Base-by-base conservation (phyloP, 2,888 invertebrate genomes). In the Lobophora halterata region DNA sequence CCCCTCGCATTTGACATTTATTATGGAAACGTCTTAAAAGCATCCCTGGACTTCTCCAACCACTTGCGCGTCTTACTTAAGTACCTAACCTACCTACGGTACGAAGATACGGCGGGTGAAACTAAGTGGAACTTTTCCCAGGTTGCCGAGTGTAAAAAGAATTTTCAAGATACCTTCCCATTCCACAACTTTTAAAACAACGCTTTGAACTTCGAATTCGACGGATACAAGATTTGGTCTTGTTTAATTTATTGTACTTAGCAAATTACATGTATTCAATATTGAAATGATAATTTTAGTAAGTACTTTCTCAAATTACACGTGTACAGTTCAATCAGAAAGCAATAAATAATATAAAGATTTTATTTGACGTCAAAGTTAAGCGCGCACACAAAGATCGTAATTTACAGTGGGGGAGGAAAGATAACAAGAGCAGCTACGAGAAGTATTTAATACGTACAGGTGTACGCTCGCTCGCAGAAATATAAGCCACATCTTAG, bases 81-180 rank as follows among this genome's bases (percentile, higher is more conserved):
- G 62, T 67, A n/a, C n/a, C n/a, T n/a, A n/a, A n/a, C n/a, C n/a
- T n/a, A n/a, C n/a, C n/a, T n/a, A 76, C 73, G 72, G 68, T 71
- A 68, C 72, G 68, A 61, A 66, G 68, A 62, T n/a, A n/a, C 64
- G 67, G 58, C 71, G 66, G 61, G 66, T 65, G 70, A 76, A 83
- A 80, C 82, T 78, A 77, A 79, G 79, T 75, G 75, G 73, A 83
- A 82, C 78, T 80, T 81, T 74, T 70, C 70, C 71, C 76, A 78
- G 75, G 79, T 79, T 67, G 73, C 59, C 67, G 67, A 63, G 67
- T 62, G 75, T 76, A 81, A 81, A 83, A 83, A 79, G 75, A 80
- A 79, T 79, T 77, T 71, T 79, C 71, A 79, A 76, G 49, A 49
- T 70, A 67, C 71, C 43, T 67, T 58, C 65, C 57, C 68, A 62